These are phyloP conservation scores for Crocallis elinguaria DNA, from an alignment of 2,888 invertebrate genomes.

Conservation along the genomic window DNA sequence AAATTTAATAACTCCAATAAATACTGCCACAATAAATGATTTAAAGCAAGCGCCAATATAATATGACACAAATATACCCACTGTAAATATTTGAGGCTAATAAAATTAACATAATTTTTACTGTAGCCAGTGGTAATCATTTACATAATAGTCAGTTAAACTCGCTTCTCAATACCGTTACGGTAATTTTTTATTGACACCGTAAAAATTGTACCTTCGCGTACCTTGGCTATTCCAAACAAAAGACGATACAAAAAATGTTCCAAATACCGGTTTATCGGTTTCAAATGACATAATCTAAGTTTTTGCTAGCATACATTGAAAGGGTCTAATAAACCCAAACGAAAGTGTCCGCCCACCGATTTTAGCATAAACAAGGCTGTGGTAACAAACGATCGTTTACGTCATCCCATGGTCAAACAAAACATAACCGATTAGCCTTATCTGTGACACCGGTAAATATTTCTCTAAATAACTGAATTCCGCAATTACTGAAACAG, in stretches of 20 bases:
- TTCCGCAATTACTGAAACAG: slow-evolving; percentile 41
- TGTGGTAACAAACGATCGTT: slow-evolving; percentile 49
- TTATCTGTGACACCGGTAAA: slow-evolving; percentile 74
- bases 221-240: slow-evolving; percentile 25
- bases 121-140: slow-evolving; percentile 13
- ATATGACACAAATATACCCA: slow-evolving; percentile 19
- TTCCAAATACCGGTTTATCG: slow-evolving; percentile 29
- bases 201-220: slow-evolving; percentile 25
- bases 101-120: slow-evolving; percentile 29
- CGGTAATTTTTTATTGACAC: slow-evolving; percentile 20
- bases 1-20: slow-evolving; percentile 16
- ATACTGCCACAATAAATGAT: slow-evolving; percentile 17
- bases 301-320: slow-evolving; percentile 42
- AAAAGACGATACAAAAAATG: slow-evolving; percentile 43
- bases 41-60: slow-evolving; percentile 22
- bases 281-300: slow-evolving; percentile 55
- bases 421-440: slow-evolving; percentile 77
- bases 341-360: slow-evolving; percentile 56
- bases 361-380: slow-evolving; percentile 36
- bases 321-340: slow-evolving; percentile 33
- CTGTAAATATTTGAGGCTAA: slow-evolving; percentile 17
- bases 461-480: slow-evolving; percentile 68
- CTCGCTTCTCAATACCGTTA: slow-evolving; percentile 22
- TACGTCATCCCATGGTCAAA: slow-evolving; percentile 63
- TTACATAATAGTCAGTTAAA: slow-evolving; percentile 20